A percentile compares a stretch with the other conserved stretches of the same genome.
These are phyloP conservation scores for Lichenostomus cassidix DNA, from an alignment of 2,113 vertebrate species.

Conservation along the genomic window DNA sequence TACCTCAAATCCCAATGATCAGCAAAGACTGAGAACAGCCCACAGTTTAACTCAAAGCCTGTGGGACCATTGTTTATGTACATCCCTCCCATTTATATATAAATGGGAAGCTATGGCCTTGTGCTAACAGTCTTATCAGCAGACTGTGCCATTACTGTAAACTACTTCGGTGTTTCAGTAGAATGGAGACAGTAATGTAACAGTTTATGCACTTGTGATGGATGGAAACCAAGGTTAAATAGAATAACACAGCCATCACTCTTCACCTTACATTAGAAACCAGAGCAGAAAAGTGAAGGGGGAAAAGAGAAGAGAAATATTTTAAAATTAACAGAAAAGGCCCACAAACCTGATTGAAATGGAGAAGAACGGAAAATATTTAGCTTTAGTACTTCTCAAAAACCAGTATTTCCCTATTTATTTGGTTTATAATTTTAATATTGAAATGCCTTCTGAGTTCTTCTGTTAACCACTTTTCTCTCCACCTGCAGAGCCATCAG, in stretches of 20 bases:
- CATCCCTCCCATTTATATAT: neutral
- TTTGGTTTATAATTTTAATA: neutral
- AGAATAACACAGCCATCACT: neutral
- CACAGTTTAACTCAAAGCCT: neutral
- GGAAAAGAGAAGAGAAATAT: neutral
- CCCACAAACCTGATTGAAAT: neutral
- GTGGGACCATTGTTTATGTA: neutral
- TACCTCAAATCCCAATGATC: neutral
- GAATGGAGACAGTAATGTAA: neutral
- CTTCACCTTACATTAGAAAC: neutral
- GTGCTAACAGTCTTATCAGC: neutral
- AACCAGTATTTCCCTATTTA: neutral
- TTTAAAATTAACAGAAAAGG: neutral
- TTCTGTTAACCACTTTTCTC: neutral
- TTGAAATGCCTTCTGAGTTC: neutral
- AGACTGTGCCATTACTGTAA: neutral
- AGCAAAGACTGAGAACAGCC: neutral
- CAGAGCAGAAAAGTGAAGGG: neutral
- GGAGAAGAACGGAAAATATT: neutral
- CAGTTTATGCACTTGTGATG: neutral
- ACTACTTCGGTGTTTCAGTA: conserved; percentile 6
- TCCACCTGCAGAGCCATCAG: neutral
- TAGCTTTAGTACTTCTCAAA: neutral
- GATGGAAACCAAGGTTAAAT: neutral
- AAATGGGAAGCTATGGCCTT: conserved; percentile 1